These are phyloP conservation scores for Pseudonaja textilis DNA, from an alignment of 2,113 vertebrate genomes.

Conservation along the genomic window DNA sequence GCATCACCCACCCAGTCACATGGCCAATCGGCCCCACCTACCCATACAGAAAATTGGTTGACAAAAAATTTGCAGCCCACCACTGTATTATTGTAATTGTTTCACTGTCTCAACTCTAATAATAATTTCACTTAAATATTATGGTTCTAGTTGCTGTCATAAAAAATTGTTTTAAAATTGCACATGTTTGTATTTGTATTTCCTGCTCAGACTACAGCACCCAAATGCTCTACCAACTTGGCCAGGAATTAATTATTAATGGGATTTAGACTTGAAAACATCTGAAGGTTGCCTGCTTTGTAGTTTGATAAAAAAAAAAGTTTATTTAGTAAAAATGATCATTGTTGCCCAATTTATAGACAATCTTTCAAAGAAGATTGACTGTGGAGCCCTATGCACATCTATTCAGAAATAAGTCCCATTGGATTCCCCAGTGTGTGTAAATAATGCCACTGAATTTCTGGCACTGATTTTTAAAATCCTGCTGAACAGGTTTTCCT, in stretches of 20 bases:
- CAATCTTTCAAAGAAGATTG: neutral
- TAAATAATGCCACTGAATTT: neutral
- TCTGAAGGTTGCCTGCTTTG: neutral
- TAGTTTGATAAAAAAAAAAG: neutral
- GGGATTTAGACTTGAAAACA: neutral
- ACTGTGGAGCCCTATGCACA: neutral
- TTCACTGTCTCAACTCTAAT: neutral
- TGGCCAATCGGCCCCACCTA: no score
- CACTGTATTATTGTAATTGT: neutral
- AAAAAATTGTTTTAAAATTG: neutral
- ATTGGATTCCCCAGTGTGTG: neutral
- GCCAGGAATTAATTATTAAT: neutral
- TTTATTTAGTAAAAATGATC: neutral
- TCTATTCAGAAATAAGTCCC: neutral
- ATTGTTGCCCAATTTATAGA: neutral
- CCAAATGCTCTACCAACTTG: neutral
- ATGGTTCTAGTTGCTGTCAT: neutral
- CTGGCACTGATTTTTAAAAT: constrained; percentile 1
- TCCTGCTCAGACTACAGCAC: neutral
- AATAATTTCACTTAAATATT: neutral
- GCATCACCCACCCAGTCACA: no score
- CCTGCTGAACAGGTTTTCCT: constrained; percentile 1
- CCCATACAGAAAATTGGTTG: no score
- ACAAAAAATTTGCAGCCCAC: no score
- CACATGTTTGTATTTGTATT: neutral